Percentiles rank a stretch among this genome's conserved stretches.
Evolutionary conservation across 2,113 vertebrate genomes (phyloP).

Genomic region (Cromileptes altivelis): DNA sequence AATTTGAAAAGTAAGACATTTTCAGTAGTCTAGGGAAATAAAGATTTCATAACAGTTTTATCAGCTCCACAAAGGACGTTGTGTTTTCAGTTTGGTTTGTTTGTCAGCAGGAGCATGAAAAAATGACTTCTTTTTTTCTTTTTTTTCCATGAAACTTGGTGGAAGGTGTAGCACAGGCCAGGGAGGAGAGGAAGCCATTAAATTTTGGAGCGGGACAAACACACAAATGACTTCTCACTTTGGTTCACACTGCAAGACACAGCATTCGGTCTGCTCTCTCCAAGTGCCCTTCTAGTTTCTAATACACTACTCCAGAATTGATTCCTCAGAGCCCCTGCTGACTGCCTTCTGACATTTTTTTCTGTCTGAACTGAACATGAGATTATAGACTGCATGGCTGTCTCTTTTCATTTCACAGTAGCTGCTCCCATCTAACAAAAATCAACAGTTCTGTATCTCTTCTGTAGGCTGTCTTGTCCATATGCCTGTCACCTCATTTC

Average conservation of each 20-base stretch:
- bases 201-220: too few species aligned
- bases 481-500: slow-evolving; percentile 16
- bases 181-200: too few species aligned
- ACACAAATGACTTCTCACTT: too few species aligned
- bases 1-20: not conserved
- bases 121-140: too few species aligned
- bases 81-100: too few species aligned
- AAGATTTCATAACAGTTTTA: not conserved
- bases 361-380: not conserved
- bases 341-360: not conserved
- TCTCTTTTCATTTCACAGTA: not conserved
- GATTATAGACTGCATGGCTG: not conserved
- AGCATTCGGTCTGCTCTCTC: too few species aligned
- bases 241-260: too few species aligned
- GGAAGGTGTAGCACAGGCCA: too few species aligned
- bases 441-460: slow-evolving; percentile 6
- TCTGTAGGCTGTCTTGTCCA: not conserved
- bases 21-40: not conserved
- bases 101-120: too few species aligned
- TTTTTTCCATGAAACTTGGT: too few species aligned
- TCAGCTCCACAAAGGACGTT: too few species aligned
- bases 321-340: slow-evolving; percentile 3
- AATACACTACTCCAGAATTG: not conserved
- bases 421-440: not conserved
- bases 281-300: too few species aligned